phyloP scores from a whole-genome alignment of 1,140 invertebrate genomes.

The Dolichoris vasculosae region DNA sequence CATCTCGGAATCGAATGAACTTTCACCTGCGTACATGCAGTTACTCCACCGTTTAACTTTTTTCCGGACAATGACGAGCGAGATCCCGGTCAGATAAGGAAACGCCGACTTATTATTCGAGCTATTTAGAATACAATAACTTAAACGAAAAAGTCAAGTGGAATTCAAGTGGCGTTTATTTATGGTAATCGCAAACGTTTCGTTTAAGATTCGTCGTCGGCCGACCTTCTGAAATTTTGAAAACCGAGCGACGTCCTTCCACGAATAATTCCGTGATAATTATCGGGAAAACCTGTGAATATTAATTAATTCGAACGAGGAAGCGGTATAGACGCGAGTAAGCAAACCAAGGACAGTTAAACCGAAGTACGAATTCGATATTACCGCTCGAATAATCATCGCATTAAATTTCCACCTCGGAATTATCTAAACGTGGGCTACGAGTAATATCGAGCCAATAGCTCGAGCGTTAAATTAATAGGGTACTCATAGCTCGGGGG shows the following conservation, averaged over 20 bases:
- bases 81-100: neutral
- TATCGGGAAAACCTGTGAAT: neutral
- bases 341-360: neutral
- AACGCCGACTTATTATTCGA: neutral
- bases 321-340: neutral
- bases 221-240: neutral
- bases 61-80: neutral
- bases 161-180: neutral
- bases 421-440: neutral
- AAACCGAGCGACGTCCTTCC: neutral
- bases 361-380: neutral
- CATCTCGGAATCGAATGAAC: neutral
- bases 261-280: neutral
- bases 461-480: too few species aligned
- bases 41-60: constrained; percentile 4
- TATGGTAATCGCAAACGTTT: neutral
- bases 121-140: neutral
- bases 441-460: neutral
- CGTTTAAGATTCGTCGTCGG: neutral
- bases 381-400: neutral
- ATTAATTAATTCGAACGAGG: neutral
- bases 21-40: neutral
- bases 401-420: neutral
- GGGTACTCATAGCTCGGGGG: neutral
- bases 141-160: neutral